Conservation (phyloP, 2,888 invertebrate genomes). For the Eupelmus urozonus region DNA sequence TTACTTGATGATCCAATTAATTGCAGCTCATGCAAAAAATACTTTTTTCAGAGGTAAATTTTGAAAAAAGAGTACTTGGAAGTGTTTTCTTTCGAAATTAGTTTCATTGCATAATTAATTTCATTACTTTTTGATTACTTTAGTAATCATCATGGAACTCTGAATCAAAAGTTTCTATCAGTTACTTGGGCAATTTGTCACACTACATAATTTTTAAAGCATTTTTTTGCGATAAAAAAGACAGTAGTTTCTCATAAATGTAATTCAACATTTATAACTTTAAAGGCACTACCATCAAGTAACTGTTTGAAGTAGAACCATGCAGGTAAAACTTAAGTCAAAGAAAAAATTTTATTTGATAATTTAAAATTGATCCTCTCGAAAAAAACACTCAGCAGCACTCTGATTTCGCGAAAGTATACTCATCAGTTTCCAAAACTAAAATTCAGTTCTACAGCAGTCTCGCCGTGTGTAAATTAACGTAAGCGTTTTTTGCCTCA, state of each 20-base stretch:
- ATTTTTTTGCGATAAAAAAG: neutral
- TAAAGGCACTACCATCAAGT: conserved; percentile 37
- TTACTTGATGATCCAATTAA: neutral
- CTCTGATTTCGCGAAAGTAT: neutral
- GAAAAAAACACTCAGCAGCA: neutral
- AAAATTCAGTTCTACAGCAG: too few relatives aligned
- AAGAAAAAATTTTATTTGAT: neutral
- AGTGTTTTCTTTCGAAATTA: neutral
- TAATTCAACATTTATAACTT: neutral
- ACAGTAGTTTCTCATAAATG: neutral
- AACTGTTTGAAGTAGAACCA: neutral
- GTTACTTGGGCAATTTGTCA: neutral
- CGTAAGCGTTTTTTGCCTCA: too few relatives aligned
- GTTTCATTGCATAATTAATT: neutral
- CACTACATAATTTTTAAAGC: neutral
- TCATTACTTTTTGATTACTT: neutral
- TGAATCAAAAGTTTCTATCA: neutral
- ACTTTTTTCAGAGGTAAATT: neutral
- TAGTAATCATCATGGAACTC: neutral
- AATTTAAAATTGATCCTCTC: neutral
- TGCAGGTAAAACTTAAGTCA: neutral
- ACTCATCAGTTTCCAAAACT: too few relatives aligned
- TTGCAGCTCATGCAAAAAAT: neutral
- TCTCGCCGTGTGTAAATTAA: too few relatives aligned
- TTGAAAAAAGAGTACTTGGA: neutral